Conservation (phyloP, 2,113 vertebrate genomes). For the Xiphophorus couchianus region DNA sequence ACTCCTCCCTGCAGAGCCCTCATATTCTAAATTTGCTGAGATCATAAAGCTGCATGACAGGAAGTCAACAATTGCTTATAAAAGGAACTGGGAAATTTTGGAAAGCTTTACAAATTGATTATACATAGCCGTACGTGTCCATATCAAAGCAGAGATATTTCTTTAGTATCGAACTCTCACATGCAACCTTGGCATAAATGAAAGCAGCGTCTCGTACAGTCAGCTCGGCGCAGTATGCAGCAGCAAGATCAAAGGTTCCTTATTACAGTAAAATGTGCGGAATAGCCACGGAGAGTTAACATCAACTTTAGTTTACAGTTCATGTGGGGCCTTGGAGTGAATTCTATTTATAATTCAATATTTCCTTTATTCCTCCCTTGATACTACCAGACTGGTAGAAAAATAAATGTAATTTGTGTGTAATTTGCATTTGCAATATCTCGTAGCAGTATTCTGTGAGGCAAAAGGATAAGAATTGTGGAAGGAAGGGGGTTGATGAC, state of each 20-base stretch:
- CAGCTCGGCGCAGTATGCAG: constrained; percentile 39
- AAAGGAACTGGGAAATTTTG: background rate
- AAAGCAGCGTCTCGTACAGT: constrained; percentile 54
- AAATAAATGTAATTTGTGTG: constrained; percentile 9
- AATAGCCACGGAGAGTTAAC: constrained; percentile 57
- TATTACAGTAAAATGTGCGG: constrained; percentile 47
- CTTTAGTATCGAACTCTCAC: constrained; percentile 35
- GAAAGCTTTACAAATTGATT: constrained; percentile 42
- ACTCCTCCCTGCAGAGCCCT: background rate
- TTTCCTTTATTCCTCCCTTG: constrained; percentile 54
- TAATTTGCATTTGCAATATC: constrained; percentile 55
- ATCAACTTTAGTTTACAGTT: constrained; percentile 48
- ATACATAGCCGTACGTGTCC: constrained; percentile 24
- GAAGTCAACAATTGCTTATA: constrained; percentile 20
- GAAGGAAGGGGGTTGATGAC: constrained; percentile 23
- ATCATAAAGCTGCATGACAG: constrained; percentile 14
- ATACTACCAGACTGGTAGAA: constrained; percentile 28
- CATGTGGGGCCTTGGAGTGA: constrained; percentile 38
- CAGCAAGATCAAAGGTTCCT: constrained; percentile 53
- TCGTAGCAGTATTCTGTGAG: constrained; percentile 29
- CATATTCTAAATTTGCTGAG: constrained; percentile 12
- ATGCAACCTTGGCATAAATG: constrained; percentile 53
- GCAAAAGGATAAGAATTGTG: constrained; percentile 26
- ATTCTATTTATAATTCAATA: constrained; percentile 63
- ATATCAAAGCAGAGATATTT: constrained; percentile 48